Evolutionary conservation across 2,888 invertebrate genomes (phyloP), one percentile per base, ranked within the genome.

Genomic region (Busseola fusca): DNA sequence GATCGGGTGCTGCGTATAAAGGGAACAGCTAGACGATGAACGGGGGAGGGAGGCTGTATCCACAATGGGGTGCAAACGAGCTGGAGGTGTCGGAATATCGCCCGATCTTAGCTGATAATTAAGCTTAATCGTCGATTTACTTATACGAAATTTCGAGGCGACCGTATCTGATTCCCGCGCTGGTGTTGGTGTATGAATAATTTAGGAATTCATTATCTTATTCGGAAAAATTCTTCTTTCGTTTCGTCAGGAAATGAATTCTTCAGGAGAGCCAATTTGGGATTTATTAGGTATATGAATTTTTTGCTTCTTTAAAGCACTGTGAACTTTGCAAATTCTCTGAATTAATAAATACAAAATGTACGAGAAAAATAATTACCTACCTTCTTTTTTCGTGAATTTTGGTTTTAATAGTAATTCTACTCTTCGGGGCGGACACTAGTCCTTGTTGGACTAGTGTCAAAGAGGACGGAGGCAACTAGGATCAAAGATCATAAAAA

Each of bases 191-290:
- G 65, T 72, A 86, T 88, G 87, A 88, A 88, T 88, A 73, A 88
- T 88, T 88, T 87, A 87, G 71, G 73, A 74, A 80, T 83, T 87
- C 86, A 87, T 87, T 85, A 84, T 70, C 70, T 76, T 74, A 80
- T 82, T 84, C 80, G 74, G 72, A 83, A 84, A 87, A 83, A 83
- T 6, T 78, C 71, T 78, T 70, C 64, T 70, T 69, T 73, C 81
- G 72, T 81, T 84, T 78, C 68, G 67, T 42, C 73, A 78, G 86
- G 84, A 87, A 86, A 88, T 87, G 74, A 86, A 86, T 83, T 82
- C 80, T 84, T 81, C 66, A 82, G 57, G 67, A 71, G 70, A 72
- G 70, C 72, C 69, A 67, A 77, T 80, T 81, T 80, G 78, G 69
- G 76, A 82, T 83, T 81, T 80, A 82, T 83, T 78, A 72, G 78